A percentile compares a stretch with the other conserved stretches of the same genome.
phyloP scores from a whole-genome alignment of 2,113 vertebrate genomes.

The Malurus melanocephalus region DNA sequence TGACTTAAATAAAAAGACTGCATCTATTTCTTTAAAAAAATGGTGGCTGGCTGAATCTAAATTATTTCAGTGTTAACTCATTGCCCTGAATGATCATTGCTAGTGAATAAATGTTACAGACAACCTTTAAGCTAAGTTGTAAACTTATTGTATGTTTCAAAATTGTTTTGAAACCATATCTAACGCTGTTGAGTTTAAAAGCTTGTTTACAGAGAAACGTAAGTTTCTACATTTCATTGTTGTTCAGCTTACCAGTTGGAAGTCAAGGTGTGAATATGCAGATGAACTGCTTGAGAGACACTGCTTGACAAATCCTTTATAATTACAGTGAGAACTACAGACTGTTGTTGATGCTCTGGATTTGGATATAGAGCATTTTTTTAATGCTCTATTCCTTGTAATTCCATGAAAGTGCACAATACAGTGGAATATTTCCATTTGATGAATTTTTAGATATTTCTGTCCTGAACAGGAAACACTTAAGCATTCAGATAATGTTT shows the following conservation, averaged over 20 bases:
- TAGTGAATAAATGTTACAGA: neutral
- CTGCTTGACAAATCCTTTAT: neutral
- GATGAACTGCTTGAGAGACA: neutral
- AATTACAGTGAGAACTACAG: neutral
- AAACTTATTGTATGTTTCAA: neutral
- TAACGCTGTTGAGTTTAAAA: neutral
- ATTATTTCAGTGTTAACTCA: neutral
- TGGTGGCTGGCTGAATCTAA: neutral
- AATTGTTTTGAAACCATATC: neutral
- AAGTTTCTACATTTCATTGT: neutral
- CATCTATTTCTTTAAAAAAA: neutral
- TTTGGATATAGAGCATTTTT: neutral
- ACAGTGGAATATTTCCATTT: neutral
- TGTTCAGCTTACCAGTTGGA: neutral
- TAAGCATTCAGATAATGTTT: neutral
- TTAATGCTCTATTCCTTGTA: neutral
- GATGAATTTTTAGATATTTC: neutral
- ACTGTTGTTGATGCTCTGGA: neutral
- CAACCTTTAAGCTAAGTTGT: neutral
- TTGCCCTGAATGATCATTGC: neutral
- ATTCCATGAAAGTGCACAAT: neutral
- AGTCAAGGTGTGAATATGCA: neutral
- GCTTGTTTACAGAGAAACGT: neutral
- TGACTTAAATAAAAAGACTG: neutral
- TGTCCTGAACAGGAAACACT: neutral